Evolutionary conservation across 2,113 vertebrate genomes (phyloP).

Genomic region (Potamarius usumacintae): DNA sequence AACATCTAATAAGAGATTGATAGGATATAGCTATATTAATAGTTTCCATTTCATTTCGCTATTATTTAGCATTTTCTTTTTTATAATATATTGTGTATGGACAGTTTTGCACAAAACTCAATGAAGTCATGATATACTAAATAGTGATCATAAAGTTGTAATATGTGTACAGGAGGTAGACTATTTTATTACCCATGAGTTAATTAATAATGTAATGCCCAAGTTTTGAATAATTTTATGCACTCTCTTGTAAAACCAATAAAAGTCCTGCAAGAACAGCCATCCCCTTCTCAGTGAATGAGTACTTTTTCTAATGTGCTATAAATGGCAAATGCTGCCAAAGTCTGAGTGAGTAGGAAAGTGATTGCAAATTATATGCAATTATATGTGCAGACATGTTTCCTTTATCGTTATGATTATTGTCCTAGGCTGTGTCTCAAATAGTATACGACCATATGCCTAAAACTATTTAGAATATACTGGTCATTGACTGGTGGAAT

Average conservation of each 20-base stretch:
- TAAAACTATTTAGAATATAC: neutral
- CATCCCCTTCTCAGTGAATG: neutral
- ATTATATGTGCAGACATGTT: neutral
- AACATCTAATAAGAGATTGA: neutral
- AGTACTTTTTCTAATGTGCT: neutral
- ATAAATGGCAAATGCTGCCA: neutral
- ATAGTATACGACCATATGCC: neutral
- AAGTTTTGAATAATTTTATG: neutral
- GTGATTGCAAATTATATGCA: slow-evolving; percentile 5
- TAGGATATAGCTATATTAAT: neutral
- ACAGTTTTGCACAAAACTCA: neutral
- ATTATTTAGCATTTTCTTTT: neutral
- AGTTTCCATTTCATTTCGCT: neutral
- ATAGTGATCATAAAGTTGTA: neutral
- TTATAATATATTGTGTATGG: neutral
- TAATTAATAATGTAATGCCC: neutral
- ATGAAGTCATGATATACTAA: neutral
- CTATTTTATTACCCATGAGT: neutral
- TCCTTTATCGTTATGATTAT: neutral
- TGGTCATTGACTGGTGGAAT: neutral
- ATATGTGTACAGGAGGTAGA: neutral
- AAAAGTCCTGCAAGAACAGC: neutral
- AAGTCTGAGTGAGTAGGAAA: neutral
- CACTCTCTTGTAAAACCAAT: neutral
- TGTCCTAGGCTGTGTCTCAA: neutral